Evolutionary conservation across 2,113 vertebrate species (phyloP), one percentile per base, ranked within the genome.

Genomic region (Synodontis membranacea): DNA sequence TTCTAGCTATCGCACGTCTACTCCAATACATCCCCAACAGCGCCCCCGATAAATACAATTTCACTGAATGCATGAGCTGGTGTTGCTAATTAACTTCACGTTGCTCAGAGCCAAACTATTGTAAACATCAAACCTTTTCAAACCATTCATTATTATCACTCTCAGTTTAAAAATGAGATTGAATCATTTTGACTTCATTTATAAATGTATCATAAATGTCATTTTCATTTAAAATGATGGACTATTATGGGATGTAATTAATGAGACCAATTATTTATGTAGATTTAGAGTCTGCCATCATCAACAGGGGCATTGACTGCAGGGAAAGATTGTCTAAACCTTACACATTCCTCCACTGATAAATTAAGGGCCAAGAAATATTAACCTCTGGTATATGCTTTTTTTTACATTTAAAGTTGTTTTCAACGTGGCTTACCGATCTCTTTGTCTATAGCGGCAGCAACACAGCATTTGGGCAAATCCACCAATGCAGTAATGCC

Each of bases 391-490:
- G 21, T 25, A 5, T 42, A 23, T 72, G 23, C 10, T 52, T 46
- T 46, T 46, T 46, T 46, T 46, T 46, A 46, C 21, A 0, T n/a
- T 19, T 25, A 75, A 48, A 48, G 2, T 50, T 6, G 52, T 14
- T 78, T 78, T 62, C 7, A 46, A 15, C 10, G 14, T 21, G 23
- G 76, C 52, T 52, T 54, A 99, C 98, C 94, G 64, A 99, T 94
- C 84, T 97, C 96, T 94, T 94, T 98, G 88, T 98, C 97, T 91
- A 96, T 92, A 6, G 97, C 97, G 75, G 96, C 97, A 2, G 95
- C 97, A 19, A 99, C 89, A 92, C 94, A 97, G 87, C 96, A 97
- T 91, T 97, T 96, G 6, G 97, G 97, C 90, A 99, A 92, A 92
- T 97, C 96, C 80, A 97, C 92, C 93, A 98, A 90, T 88, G 95